Conservation (phyloP, 2,113 vertebrate genomes). For the Hypomesus transpacificus region DNA sequence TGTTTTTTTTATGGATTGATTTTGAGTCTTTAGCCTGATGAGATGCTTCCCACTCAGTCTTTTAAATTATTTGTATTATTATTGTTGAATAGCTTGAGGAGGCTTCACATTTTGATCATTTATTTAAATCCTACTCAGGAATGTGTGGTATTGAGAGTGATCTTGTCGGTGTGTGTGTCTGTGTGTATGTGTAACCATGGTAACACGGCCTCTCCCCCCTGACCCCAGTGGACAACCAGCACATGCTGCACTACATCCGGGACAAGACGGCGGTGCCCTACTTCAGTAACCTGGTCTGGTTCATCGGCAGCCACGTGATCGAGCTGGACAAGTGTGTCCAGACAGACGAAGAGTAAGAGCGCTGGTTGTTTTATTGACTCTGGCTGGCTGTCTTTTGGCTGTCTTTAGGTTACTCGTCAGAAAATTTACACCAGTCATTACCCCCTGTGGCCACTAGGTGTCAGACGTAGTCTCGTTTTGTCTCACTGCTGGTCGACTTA, state of each 20-base stretch:
- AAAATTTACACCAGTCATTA: background rate
- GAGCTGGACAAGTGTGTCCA: slow-evolving; percentile 98
- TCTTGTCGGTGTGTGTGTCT: background rate
- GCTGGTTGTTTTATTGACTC: background rate
- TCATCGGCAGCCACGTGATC: slow-evolving; percentile 97
- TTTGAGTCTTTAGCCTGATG: too few relatives aligned
- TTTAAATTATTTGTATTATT: too few relatives aligned
- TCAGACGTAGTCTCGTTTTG: slow-evolving; percentile 24
- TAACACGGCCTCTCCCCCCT: slow-evolving; percentile 18
- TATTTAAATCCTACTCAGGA: background rate
- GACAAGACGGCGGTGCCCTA: slow-evolving; percentile 98
- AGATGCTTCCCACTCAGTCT: too few relatives aligned
- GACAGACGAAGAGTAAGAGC: slow-evolving; percentile 95
- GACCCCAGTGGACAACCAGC: slow-evolving; percentile 93
- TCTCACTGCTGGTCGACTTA: background rate
- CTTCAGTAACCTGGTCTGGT: slow-evolving; percentile 99
- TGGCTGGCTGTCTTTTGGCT: too few relatives aligned
- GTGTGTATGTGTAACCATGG: background rate
- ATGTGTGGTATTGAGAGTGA: slow-evolving; percentile 6
- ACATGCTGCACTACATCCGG: slow-evolving; percentile 97
- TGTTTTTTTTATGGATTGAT: too few relatives aligned
- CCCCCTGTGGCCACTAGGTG: slow-evolving; percentile 44
- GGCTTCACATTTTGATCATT: background rate
- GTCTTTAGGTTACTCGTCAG: too few relatives aligned
- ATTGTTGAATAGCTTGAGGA: too few relatives aligned